Evolutionary conservation across 2,113 vertebrate species (phyloP), one percentile per base, ranked within the genome.

Genomic region (Serilophus lunatus): DNA sequence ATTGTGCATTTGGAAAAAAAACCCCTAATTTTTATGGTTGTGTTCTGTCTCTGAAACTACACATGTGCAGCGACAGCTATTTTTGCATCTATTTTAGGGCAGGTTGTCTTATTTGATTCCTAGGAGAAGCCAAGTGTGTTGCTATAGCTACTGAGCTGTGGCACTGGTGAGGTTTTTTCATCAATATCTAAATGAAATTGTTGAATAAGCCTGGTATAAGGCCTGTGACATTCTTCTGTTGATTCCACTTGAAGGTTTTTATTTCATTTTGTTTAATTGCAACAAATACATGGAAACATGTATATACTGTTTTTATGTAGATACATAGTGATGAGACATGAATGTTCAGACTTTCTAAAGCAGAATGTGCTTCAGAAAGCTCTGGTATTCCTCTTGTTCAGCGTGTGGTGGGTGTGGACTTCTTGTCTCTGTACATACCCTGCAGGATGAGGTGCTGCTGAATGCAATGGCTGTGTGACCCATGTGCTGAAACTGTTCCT

Each of bases 141-240:
- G 96, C 97, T 95, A 97, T 97, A 96, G 97, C 88, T 97, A 97
- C 97, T 86, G 78, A 92, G 88, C 88, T 85, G 57, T 64, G 60
- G 68, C 75, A 88, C 83, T 79, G 50, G 38, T 54, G 70, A 79
- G 70, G 4, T 42, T 81, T 91, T 82, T 78, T 65, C 51, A 83
- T 82, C 74, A 51, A 3, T 70, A 94, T 82, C 80, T 82, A n/a
- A 82, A 82, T 60, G 84, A 77, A 77, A 82, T 94, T 91, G 68
- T 86, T 84, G 81, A 91, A 66, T 93, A 90, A 78, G 47, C 47
- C 68, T 93, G n/a, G 25, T 79, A 13, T 45, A 45, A 75, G 65
- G 83, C 51, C 26, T 25, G 28, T 77, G 82, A 54, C 36, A 6
- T 18, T 84, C 20, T 59, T 40, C 12, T 82, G 66, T 72, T 0